Evolutionary conservation across 2,113 vertebrate genomes (phyloP).

Genomic region (Spea bombifrons): DNA sequence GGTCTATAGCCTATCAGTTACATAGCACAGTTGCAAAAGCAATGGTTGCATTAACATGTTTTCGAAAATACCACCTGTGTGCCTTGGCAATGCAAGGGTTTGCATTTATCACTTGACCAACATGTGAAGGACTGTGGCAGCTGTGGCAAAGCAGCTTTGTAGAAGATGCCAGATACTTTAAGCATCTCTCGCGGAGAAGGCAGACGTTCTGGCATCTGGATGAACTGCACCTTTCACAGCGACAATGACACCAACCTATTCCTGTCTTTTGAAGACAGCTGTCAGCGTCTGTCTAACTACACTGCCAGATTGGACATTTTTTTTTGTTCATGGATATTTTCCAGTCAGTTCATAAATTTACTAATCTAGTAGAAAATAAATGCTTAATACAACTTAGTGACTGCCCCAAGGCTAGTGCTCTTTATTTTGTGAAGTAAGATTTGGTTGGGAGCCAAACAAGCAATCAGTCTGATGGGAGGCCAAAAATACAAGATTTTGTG

Average conservation of each 20-base stretch:
- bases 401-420: too few species aligned
- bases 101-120: conserved; percentile 25
- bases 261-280: conserved; percentile 4
- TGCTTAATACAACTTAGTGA: too few species aligned
- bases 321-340: background rate
- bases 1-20: conserved; percentile 4
- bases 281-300: background rate
- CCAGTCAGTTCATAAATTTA: background rate
- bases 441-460: too few species aligned
- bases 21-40: conserved; percentile 13
- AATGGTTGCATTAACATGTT: background rate
- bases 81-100: conserved; percentile 35
- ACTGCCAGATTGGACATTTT: background rate
- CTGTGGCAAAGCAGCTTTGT: background rate
- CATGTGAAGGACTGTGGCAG: conserved; percentile 7
- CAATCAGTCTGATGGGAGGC: too few species aligned
- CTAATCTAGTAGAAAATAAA: too few species aligned
- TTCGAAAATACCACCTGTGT: conserved; percentile 43
- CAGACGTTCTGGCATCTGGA: conserved; percentile 32
- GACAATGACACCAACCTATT: conserved; percentile 17
- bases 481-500: too few species aligned
- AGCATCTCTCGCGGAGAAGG: conserved; percentile 19
- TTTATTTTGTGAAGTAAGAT: too few species aligned
- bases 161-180: conserved; percentile 20
- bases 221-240: conserved; percentile 33